Conservation (phyloP, 2,797 vertebrate species). For the Netta rufina region DNA sequence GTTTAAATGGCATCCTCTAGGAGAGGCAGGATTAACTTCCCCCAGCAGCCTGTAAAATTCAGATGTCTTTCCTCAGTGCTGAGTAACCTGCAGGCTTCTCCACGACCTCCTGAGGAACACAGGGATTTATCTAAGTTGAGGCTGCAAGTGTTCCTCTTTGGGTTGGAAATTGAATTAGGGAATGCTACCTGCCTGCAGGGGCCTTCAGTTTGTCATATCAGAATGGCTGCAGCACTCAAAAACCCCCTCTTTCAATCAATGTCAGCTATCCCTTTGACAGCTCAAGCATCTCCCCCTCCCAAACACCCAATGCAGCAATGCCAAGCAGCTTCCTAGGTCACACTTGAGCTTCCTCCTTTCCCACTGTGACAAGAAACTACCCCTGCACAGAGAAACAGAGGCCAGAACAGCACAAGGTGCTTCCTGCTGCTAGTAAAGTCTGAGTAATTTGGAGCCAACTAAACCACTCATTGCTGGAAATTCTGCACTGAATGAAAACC, state of each 20-base stretch:
- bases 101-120: not conserved
- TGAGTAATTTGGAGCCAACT: not conserved
- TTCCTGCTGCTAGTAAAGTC: accelerated
- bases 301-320: not conserved
- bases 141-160: not conserved
- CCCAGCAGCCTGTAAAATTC: conserved; percentile 1
- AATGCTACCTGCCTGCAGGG: not conserved
- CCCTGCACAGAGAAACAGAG: not conserved
- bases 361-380: not conserved
- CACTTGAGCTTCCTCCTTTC: not conserved
- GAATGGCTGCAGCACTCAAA: not conserved
- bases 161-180: conserved; percentile 35
- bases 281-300: not conserved
- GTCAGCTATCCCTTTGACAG: not conserved
- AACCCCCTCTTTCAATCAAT: not conserved
- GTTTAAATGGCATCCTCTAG: conserved; percentile 2
- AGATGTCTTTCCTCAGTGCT: not conserved
- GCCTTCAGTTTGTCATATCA: not conserved
- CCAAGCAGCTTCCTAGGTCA: accelerated
- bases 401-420: not conserved
- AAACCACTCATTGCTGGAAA: not conserved
- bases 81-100: not conserved
- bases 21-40: conserved; percentile 39
- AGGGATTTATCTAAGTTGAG: not conserved
- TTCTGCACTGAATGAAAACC: not conserved